Evolutionary conservation across 2,797 vertebrate species (phyloP).

Genomic region (Oceanodroma leucorhoa): DNA sequence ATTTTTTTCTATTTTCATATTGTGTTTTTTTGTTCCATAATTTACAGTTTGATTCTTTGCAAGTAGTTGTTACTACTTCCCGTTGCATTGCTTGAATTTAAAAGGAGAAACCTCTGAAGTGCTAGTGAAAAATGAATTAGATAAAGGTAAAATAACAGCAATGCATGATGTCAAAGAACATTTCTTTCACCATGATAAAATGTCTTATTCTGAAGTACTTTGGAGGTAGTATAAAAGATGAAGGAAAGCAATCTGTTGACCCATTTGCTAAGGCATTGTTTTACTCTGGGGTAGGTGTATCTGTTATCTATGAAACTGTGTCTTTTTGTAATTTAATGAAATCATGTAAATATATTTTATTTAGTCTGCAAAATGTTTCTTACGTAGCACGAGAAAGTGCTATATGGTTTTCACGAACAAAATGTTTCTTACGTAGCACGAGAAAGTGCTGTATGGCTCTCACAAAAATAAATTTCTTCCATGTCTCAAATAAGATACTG

Average conservation of each 20-base stretch:
- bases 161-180: background rate
- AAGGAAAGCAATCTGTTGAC: background rate
- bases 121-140: background rate
- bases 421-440: background rate
- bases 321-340: background rate
- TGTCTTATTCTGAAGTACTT: background rate
- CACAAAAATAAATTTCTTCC: background rate
- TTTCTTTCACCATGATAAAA: background rate
- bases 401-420: background rate
- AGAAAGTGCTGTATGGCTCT: background rate
- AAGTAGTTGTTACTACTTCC: background rate
- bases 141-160: background rate
- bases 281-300: background rate
- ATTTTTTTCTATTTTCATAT: background rate
- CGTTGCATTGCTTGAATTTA: background rate
- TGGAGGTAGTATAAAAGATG: background rate
- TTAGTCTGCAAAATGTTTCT: background rate
- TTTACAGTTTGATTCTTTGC: background rate
- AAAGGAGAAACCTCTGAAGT: background rate
- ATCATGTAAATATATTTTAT: background rate
- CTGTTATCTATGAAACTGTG: background rate
- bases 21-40: background rate
- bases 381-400: background rate
- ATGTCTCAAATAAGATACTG: background rate
- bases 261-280: background rate